Evolutionary conservation across 2,888 invertebrate genomes (phyloP).

Genomic region (Ditula angustiorana): DNA sequence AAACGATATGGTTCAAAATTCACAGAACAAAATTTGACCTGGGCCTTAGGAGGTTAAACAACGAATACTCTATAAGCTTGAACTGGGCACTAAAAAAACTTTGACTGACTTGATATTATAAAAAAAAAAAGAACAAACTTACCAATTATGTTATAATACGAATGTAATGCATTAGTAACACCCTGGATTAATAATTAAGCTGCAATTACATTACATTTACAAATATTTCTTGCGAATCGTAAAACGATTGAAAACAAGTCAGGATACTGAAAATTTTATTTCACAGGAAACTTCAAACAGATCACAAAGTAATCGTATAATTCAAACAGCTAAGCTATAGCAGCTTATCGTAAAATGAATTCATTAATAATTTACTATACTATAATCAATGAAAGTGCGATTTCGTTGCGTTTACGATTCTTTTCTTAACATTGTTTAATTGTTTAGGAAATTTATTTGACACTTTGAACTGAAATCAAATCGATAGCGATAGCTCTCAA

Average conservation of each 20-base stretch:
- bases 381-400: neutral
- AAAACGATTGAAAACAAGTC: constrained; percentile 10
- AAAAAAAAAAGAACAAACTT: neutral
- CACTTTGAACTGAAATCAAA: neutral
- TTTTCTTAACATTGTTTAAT: neutral
- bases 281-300: neutral
- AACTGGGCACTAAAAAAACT: too few relatives aligned
- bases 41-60: too few relatives aligned
- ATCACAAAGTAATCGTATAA: neutral
- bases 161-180: neutral
- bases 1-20: too few relatives aligned
- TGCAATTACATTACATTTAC: constrained; percentile 3
- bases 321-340: constrained; percentile 1
- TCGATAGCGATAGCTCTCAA: neutral
- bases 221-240: neutral
- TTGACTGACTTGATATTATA: neutral
- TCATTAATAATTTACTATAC: neutral
- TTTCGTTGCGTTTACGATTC: neutral
- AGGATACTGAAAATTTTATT: neutral
- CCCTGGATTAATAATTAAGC: neutral
- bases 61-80: too few relatives aligned
- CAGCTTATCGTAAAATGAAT: neutral
- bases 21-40: too few relatives aligned
- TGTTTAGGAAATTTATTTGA: neutral
- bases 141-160: neutral